phyloP scores from a whole-genome alignment of 1,140 invertebrate genomes.

The Drosophila grimshawi region DNA sequence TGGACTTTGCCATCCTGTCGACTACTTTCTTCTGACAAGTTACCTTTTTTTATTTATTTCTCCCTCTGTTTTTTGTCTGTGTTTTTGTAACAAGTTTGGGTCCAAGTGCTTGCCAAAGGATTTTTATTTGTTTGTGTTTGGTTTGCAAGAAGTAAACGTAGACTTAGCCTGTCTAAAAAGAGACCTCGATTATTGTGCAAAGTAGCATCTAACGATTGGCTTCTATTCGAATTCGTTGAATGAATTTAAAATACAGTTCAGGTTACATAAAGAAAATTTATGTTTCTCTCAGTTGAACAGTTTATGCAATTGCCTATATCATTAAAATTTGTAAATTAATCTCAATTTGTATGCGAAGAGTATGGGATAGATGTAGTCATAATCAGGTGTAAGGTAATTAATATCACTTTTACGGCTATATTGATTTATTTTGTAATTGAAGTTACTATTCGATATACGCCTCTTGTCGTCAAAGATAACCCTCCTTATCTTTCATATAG shows the following conservation, averaged over 20 bases:
- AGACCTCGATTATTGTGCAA: constrained; percentile 3
- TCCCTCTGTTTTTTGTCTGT: not conserved
- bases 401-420: not conserved
- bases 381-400: not conserved
- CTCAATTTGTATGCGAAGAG: not conserved
- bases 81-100: constrained; percentile 15
- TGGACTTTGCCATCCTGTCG: constrained; percentile 11
- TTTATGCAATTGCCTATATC: not conserved
- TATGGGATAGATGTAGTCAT: not conserved
- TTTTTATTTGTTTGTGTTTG: constrained; percentile 37
- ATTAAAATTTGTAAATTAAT: not conserved
- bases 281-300: not conserved
- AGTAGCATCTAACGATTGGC: constrained; percentile 10
- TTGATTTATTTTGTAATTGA: not conserved
- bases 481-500: too few species aligned
- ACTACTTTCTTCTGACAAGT: not conserved
- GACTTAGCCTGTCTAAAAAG: constrained; percentile 15
- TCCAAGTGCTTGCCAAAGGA: constrained; percentile 24
- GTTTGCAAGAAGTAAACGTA: constrained; percentile 20
- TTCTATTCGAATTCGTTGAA: not conserved
- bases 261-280: not conserved
- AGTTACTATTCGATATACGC: too few species aligned
- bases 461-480: too few species aligned
- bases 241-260: too few species aligned
- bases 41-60: constrained; percentile 15